These are phyloP conservation scores for Lycocorax pyrrhopterus DNA, from an alignment of 2,113 vertebrate species.

Conservation along the genomic window DNA sequence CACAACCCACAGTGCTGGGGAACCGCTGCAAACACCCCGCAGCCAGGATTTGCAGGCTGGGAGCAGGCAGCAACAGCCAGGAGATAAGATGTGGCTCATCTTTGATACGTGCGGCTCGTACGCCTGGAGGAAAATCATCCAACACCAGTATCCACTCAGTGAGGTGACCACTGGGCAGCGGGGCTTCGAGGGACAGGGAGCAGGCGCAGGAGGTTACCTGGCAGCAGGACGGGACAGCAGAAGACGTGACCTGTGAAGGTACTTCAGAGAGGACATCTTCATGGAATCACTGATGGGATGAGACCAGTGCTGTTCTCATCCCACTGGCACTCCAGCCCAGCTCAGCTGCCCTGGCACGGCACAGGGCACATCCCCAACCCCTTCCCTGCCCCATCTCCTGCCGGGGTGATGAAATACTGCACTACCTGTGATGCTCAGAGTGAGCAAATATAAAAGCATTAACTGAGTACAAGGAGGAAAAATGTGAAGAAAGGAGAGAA, in stretches of 20 bases:
- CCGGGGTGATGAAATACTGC: rapidly evolving
- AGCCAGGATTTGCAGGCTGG: background rate
- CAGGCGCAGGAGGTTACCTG: background rate
- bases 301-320: background rate
- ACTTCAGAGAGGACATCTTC: background rate
- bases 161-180: rapidly evolving
- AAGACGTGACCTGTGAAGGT: background rate
- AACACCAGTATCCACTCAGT: rapidly evolving
- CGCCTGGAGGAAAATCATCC: background rate
- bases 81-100: background rate
- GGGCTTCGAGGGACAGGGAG: background rate
- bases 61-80: background rate
- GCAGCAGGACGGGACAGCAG: background rate
- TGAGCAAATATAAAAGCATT: background rate
- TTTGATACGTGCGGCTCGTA: background rate
- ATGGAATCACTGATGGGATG: rapidly evolving
- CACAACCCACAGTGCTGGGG: rapidly evolving
- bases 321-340: background rate
- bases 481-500: background rate
- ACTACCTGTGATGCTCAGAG: background rate
- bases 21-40: rapidly evolving
- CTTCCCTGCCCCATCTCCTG: background rate
- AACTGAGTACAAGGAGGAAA: background rate
- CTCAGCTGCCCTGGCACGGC: rapidly evolving
- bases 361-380: background rate